phyloP scores from a whole-genome alignment of 2,797 vertebrate species.

The Apodemus agrarius region DNA sequence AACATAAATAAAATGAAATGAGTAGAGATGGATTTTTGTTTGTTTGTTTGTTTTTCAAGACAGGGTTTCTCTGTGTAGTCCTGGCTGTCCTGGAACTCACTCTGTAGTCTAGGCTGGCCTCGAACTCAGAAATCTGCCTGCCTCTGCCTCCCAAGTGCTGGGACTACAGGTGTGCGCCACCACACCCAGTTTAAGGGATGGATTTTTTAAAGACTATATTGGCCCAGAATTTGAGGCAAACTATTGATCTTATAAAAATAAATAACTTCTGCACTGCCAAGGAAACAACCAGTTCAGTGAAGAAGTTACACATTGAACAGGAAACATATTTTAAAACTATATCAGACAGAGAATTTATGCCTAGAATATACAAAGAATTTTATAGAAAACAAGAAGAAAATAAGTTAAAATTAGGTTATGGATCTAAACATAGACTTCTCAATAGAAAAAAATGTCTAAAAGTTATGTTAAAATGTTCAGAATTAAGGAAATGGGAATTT shows the following conservation, averaged over 20 bases:
- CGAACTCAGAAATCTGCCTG: too few species aligned
- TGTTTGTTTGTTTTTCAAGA: too few species aligned
- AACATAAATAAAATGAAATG: neutral
- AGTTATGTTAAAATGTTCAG: neutral
- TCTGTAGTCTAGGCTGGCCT: too few species aligned
- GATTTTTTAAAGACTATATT: neutral
- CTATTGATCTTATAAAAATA: neutral
- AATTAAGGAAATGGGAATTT: neutral
- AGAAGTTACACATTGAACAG: neutral
- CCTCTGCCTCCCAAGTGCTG: too few species aligned
- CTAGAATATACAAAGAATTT: neutral
- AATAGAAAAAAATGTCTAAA: neutral
- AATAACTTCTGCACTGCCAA: neutral
- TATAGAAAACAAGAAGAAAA: neutral
- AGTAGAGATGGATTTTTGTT: neutral
- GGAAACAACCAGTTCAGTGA: neutral
- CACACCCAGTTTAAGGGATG: too few species aligned
- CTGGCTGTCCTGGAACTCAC: too few species aligned
- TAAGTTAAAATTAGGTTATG: neutral
- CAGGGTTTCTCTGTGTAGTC: too few species aligned
- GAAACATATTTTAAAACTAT: neutral
- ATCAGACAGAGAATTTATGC: neutral
- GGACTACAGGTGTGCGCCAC: too few species aligned
- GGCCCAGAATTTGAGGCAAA: neutral
- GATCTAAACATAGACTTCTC: neutral